Evolutionary conservation across 2,888 invertebrate species (phyloP), one percentile per base, ranked within the genome.

Genomic region (Ornithoptera alexandrae): DNA sequence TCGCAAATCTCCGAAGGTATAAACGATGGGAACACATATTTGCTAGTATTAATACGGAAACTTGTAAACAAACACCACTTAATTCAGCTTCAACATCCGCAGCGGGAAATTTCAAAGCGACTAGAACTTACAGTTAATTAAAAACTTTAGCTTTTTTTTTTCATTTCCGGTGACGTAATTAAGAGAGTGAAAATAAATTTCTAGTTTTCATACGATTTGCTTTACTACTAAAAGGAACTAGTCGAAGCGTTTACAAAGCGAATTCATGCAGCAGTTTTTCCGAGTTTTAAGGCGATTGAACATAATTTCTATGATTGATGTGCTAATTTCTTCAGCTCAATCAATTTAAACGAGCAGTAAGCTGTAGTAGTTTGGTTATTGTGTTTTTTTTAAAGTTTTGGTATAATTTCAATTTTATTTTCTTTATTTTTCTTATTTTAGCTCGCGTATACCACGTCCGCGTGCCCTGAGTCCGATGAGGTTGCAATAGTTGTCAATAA

Each of bases 121-220:
- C 50, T 18, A 24, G 24, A 64, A 57, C 62, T 62, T 62, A 42
- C 36, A 64, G 64, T 64, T 64, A 64, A 64, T 39, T 57, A 56
- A 64, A 53, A 64, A 64, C 36, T 56, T 53, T 56, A 18, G 36
- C 24, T 22, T 22, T 22, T 22, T 12, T 56, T 63, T 46, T 46
- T 56, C 56, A 15, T 64, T 39, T 18, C 18, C 1, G 17, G 62
- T 50, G 15, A 50, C 42, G 42, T 62, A 22, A 62, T 46, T 62
- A 20, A 46, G 39, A 53, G 39, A 36, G 20, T 15, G 39, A 61
- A 42, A 42, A 42, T 15, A 61, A 58, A 58, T 58, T 22, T 22
- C 57, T 20, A 58, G 20, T 22, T 58, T 24, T 22, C 57, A 15
- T 58, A 24, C 22, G 57, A 24, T 58, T 22, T n/a, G n/a, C 57